Base-by-base conservation (phyloP, 2,888 invertebrate genomes). In the Carpatolechia fugitivella region DNA sequence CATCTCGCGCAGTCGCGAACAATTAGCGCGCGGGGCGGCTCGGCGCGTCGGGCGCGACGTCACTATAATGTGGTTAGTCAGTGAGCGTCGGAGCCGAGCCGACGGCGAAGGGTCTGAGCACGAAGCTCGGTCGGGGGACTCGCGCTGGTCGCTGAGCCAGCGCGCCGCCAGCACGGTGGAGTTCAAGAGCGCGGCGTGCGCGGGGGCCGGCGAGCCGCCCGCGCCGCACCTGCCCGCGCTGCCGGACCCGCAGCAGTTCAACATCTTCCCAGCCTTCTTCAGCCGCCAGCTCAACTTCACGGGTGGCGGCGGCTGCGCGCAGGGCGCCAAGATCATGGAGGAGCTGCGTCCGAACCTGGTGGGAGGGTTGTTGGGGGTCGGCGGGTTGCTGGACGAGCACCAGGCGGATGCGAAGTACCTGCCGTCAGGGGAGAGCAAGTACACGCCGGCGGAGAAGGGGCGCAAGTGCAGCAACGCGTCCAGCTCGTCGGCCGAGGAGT, bases 261-360 rank as follows among this genome's bases (percentile, higher is more conserved):
- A 96, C 91, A 97, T 97, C 75, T 96, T 97, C 86, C 96, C 96
- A 71, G 96, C 96, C 59, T 96, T 96, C 80, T 97, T 97, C 85
- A 96, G 96, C 91, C 92, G 96, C 62, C 96, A 97, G 86, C 92
- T 97, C 68, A 96, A 96, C 85, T 96, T 96, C 85, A 93, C 93
- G 50, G 92, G 93, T 69, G 85, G 92, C 58, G 93, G 93, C 57
- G 92, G 92, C 57, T 93, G 94, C 74, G 93, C 94, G 29, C 94
- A 95, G 74, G 93, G 93, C 66, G 80, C 90, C 52, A 95, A 95
- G 78, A 93, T 96, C 80, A 96, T 96, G 96, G 96, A 96, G 78
- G 96, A 96, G 77, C 87, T 96, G 66, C 90, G 96, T 78, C 96
- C 96, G 51, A 96, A 96, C 83, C 86, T 96, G 41, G 94, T 94